Base-by-base conservation (phyloP, 2,797 vertebrate genomes). In the Alcedo atthis region DNA sequence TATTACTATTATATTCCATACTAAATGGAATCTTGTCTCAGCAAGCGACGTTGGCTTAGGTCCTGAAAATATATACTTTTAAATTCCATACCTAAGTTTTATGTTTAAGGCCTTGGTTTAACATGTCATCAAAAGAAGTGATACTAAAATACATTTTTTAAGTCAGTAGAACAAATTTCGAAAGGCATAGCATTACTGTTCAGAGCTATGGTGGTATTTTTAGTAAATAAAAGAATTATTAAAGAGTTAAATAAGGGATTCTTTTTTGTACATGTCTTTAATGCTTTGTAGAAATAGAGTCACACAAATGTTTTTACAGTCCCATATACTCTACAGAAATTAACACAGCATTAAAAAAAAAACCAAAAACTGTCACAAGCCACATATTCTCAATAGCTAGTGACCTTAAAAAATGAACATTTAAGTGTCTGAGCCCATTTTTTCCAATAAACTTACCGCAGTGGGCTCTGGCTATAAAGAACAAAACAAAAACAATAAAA, bases 211-310 rank as follows among this genome's bases (percentile, higher is more conserved):
- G 37, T 14, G 2, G 45, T 7, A 68, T 64, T 61, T 64, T 77
- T 26, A 89, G 19, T 54, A 78, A 64, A 57, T 30, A 0, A 62
- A 80, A 68, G 45, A 57, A 68, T 51, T 75, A 77, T 0, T 35
- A 14, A 68, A 71, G 35, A 22, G 9, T 54, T 80, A 82, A 92
- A 68, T 37, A 32, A 15, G 9, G 8, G 5, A 78, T 3, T 2
- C 0, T 45, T 26, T 55, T 45, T 17, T 15, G 4, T 57, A 26
- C 4, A 12, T 1, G 1, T n/a, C 6, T 81, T 63, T 28, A 66
- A 79, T 0, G 1, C 4, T 84, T 73, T 10, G 4, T 9, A 79
- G 24, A 0, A 1, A 48, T 2, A 22, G 3, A 48, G 5, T 4
- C 37, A 42, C 9, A 33, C 5, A 62, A 37, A 26, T 32, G 4